Evolutionary conservation across 2,888 invertebrate species (phyloP).

Genomic region (Nomada flava): DNA sequence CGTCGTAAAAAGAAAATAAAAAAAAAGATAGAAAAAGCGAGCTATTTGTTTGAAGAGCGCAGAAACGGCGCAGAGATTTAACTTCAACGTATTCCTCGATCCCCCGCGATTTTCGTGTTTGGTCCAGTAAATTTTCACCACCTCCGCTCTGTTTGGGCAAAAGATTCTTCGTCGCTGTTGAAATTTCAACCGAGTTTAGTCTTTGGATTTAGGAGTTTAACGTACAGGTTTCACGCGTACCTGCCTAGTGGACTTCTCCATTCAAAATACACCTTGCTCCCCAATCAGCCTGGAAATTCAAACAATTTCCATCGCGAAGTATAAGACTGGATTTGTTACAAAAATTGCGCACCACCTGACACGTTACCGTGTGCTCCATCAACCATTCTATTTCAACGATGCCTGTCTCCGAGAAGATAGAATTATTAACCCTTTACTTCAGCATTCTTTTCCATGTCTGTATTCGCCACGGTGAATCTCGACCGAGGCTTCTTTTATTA

Average conservation of each 20-base stretch:
- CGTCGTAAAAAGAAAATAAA: conserved; percentile 1
- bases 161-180: conserved; percentile 14
- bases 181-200: conserved; percentile 39
- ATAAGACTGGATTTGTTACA: background rate
- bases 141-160: conserved; percentile 28
- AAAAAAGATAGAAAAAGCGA: background rate
- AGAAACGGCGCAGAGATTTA: conserved; percentile 31
- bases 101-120: conserved; percentile 30
- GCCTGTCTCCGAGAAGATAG: background rate
- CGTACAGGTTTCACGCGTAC: conserved; percentile 5
- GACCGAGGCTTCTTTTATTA: too few species aligned
- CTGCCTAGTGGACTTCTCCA: background rate
- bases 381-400: background rate
- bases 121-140: conserved; percentile 38
- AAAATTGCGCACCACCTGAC: conserved; percentile 5
- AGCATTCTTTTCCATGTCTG: too few species aligned
- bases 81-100: conserved; percentile 2
- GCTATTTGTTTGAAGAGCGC: conserved; percentile 22
- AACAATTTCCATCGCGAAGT: conserved; percentile 4
- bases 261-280: background rate
- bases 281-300: background rate
- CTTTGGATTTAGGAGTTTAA: conserved; percentile 43
- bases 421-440: background rate
- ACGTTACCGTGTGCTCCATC: background rate
- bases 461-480: too few species aligned